Base-by-base conservation (phyloP, 2,888 invertebrate genomes). In the Rosalia funebris region DNA sequence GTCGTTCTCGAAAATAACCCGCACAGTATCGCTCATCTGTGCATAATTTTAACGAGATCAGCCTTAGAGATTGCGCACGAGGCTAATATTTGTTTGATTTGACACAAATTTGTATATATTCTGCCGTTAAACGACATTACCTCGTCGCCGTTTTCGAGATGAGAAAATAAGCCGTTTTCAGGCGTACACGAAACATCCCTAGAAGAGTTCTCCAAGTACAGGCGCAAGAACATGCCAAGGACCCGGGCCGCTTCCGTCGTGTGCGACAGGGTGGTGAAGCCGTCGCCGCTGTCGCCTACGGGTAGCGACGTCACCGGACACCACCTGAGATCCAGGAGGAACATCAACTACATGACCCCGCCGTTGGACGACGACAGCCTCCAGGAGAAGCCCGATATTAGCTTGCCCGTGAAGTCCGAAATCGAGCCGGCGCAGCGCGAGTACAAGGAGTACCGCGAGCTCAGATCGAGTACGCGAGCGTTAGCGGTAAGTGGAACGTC, bases 261-360 rank as follows among this genome's bases (percentile, higher is more conserved):
- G 48, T 62, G 62, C 53, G 71, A 70, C 25, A 52, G 60, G 16
- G 53, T 48, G 19, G 19, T 53, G 9, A 65, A 62, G 52, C 55
- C 58, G 45, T 68, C 65, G 15, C 65, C 65, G 10, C 37, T 61
- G 36, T 63, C 66, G 15, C 80, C 81, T 0, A 74, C 77, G 1
- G 73, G 69, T 11, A 78, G 76, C 61, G 79, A 79, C 54, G 60
- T 44, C 1, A 57, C 70, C 1, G 77, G 79, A 1, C 81, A 81
- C 66, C 76, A 77, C 57, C 69, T 83, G 56, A 74, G 83, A 20
- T 79, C 82, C 7, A 75, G 81, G 57, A 79, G 79, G 60, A 79
- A 78, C 32, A 74, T 79, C 19, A 81, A 77, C 67, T 80, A 81
- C 61, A 73, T 75, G 71, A 74, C 81, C 20, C 80, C 80, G 2